Base-by-base conservation (phyloP, 53 echinoderm and acorn worm species). In the Mesocentrotus franciscanus region DNA sequence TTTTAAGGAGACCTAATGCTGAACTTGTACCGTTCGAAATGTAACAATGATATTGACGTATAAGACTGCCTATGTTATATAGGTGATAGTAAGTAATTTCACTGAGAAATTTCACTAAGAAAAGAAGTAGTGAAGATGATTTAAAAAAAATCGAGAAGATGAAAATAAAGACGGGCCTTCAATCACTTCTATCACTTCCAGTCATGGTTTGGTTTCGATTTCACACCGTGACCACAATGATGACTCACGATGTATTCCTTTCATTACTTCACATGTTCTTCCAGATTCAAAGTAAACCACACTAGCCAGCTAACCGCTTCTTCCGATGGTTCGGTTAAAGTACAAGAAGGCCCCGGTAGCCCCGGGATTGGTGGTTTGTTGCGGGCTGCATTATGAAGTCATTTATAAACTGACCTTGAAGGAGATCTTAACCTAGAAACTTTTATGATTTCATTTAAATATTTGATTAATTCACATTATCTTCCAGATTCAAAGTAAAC, bases 121-220 rank as follows among this genome's bases (percentile, higher is more conserved):
- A 66, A 29, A 29, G 29, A 9, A 29, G 39, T 39, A 72, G 10
- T 30, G 29, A 72, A 72, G 72, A 27, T 15, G 72, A 27, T 27
- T 27, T 72, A 6, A 72, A 22, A 61, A 66, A 66, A 72, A 8
- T 29, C 0, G 0, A 4, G 1, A 27, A 29, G 29, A 29, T 29
- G 74, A 32, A 74, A 74, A 12, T 9, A 30, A 30, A 74, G 12
- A 74, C 32, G 2, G 30, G 10, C 72, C 30, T 74, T 74, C 74
- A 0, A 1, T 27, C 72, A 29, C 72, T 27, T 30, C 72, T 7
- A 29, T 29, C 8, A 72, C n/a, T n/a, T 81, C 81, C 36, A 81
- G 81, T 81, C 81, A 81, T 81, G 33, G 76, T 81, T 22, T 81
- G 81, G 42, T 81, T 81, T 81, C 81, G 81, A 81, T 81, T 81